These are phyloP conservation scores for Shinisaurus crocodilurus DNA, from an alignment of 2,113 vertebrate species.

Conservation along the genomic window DNA sequence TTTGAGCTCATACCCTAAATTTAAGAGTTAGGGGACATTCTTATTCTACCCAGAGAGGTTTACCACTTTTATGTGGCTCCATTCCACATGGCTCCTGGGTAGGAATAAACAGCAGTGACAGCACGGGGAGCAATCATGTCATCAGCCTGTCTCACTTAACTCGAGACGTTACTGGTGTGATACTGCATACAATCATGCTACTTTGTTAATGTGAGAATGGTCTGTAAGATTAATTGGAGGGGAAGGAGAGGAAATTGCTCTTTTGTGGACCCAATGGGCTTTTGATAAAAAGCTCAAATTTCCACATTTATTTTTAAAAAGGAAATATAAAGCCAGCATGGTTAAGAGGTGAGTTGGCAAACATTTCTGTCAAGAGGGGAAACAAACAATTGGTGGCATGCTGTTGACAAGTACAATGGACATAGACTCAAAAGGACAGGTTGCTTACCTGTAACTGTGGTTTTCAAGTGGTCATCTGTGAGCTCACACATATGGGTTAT, in stretches of 20 bases:
- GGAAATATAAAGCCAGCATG: background rate
- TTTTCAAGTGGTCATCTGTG: too few relatives aligned
- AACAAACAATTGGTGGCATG: background rate
- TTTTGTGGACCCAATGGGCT: background rate
- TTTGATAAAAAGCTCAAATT: background rate
- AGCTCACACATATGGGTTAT: too few relatives aligned
- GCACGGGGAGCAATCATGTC: background rate
- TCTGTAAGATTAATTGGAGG: background rate
- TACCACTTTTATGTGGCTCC: too few relatives aligned
- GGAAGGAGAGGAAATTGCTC: background rate
- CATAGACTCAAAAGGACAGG: background rate
- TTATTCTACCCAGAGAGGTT: background rate
- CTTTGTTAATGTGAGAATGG: background rate
- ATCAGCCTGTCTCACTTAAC: too few relatives aligned
- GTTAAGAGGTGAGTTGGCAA: background rate
- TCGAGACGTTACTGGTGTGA: background rate
- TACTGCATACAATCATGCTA: background rate
- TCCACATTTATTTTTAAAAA: background rate
- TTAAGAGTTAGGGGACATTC: background rate
- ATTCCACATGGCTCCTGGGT: too few relatives aligned
- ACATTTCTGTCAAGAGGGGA: background rate
- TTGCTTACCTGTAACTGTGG: too few relatives aligned
- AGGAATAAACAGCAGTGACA: background rate
- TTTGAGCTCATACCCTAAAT: background rate
- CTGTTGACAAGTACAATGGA: background rate